Base-by-base conservation (phyloP, 2,113 vertebrate species). In the Actenoides lindsayi region DNA sequence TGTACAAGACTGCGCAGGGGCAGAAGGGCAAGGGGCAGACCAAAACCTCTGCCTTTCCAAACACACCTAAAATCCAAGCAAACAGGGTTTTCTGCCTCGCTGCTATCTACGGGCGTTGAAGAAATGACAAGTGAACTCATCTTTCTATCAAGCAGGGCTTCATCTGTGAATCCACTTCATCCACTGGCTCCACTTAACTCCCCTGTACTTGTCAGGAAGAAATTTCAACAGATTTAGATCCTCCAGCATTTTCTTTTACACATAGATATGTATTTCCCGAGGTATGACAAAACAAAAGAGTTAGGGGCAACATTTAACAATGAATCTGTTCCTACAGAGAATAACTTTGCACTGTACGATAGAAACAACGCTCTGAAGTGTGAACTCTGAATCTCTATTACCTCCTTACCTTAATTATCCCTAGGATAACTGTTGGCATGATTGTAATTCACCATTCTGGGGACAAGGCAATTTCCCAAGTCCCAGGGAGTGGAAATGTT, bases 31-130 rank as follows among this genome's bases (percentile, higher is more conserved):
- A 67, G 39, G 84, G 14, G 30, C 33, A 71, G 44, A 88, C 7
- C 28, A 71, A 89, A 93, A 92, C 24, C 70, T 95, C 80, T 94
- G 73, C 42, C 90, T 90, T 94, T 88, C 68, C 80, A 96, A 88
- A 90, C 71, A 68, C 37, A 56, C n/a, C 42, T 78, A 73, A 95
- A 92, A 90, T 75, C 46, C 60, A 90, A 77, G 76, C 68, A 95
- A 83, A 93, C 1, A 86, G 14, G 74, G 30, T 83, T 94, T 96
- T 90, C 68, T 95, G 77, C 65, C 89, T 95, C 81, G 62, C 37
- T 74, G 10, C 51, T 63, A 51, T 28, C 83, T 78, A 31, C 0
- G 0, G 75, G 86, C 92, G 88, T 6, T 83, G 75, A 93, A 91
- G 59, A 94, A 93, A 80, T 70, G 13, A 69, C 42, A 88, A 77